Base-by-base conservation (phyloP, 1,140 invertebrate species). In the Drosophila kurseongensis region DNA sequence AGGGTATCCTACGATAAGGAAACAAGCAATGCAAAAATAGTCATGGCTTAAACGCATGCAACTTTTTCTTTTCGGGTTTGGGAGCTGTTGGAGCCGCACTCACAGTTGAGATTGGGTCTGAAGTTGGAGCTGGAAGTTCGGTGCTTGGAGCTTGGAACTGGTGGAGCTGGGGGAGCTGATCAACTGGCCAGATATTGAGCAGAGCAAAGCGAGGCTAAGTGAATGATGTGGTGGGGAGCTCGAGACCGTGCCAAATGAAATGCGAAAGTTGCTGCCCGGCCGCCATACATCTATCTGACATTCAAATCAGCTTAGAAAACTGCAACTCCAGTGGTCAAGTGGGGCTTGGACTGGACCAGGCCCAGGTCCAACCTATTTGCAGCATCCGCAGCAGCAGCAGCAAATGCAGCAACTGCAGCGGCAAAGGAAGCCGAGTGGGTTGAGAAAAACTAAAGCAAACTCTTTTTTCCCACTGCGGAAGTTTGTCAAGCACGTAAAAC, bases 231-330 rank as follows among this genome's bases (percentile, higher is more conserved):
- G 74, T 60, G 77, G 76, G 50, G 42, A 47, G 50, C 48, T 18
- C 35, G 16, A 29, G 41, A 32, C 52, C 51, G 55, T 75, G 73
- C 47, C 74, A 81, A 86, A 81, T 86, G 78, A 85, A 85, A 85
- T 86, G 79, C 83, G 83, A 86, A 86, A 86, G 83, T 81, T 88
- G 83, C 77, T 88, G 75, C 63, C 41, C 58, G 58, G 74, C 41
- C 55, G 42, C 40, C 60, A 52, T 32, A 47, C 65, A 67, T 32
- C 74, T 89, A 89, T 89, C 84, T 84, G 84, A 78, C 84, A 89
- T 89, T 89, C 84, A 89, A 89, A 89, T 89, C 84, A 84, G 84
- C 80, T 75, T 75, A 72, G 84, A 88, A 88, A 88, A 82, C 45
- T 78, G 75, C 75, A 69, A 71, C 80, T 72, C 13, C 63, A 56